Base-by-base conservation (phyloP, 2,113 vertebrate genomes). In the Dasyprocta punctata region DNA sequence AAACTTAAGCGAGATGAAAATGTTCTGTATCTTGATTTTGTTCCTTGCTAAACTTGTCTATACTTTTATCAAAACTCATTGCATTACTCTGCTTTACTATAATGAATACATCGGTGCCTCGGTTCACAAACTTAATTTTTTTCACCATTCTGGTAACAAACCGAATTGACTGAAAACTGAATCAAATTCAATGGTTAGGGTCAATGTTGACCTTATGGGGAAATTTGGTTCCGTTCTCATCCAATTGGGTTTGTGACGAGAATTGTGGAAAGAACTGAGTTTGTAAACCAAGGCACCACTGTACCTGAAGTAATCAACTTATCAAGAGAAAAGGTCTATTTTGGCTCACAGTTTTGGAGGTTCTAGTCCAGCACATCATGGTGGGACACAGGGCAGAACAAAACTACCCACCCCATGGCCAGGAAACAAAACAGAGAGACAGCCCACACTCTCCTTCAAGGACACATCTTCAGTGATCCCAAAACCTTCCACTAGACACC, bases 31-130 rank as follows among this genome's bases (percentile, higher is more conserved):
- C 44, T 95, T 84, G 65, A 90, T 13, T 67, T 47, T 47, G 28
- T n/a, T 73, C 28, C 28, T 77, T 78, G 65, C 61, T 84, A 49
- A 30, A 14, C 33, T 28, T 81, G 63, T 58, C 28, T 52, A 0
- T 75, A 52, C n/a, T 91, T 83, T 67, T 69, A 22, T 60, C 49
- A 95, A 88, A 93, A 60, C n/a, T n/a, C 63, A 84, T 56, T 22
- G n/a, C 5, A 26, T 52, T 44, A n/a, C 41, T 75, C 24, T 30
- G 10, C 26, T 47, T 24, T 63, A 44, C 7, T 63, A 9, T 60
- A 44, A 49, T 14, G 63, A 75, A 38, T 54, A 75, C 73, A 77
- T 24, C 47, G 7, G 5, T 47, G 26, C 41, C 73, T 77, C 11
- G 2, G 73, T 77, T 47, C 73, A 77, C 73, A 47, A 44, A 44